A percentile compares a stretch with the other conserved stretches of the same genome.
phyloP scores from a whole-genome alignment of 2,113 vertebrate genomes.

The Stigmatopora nigra region DNA sequence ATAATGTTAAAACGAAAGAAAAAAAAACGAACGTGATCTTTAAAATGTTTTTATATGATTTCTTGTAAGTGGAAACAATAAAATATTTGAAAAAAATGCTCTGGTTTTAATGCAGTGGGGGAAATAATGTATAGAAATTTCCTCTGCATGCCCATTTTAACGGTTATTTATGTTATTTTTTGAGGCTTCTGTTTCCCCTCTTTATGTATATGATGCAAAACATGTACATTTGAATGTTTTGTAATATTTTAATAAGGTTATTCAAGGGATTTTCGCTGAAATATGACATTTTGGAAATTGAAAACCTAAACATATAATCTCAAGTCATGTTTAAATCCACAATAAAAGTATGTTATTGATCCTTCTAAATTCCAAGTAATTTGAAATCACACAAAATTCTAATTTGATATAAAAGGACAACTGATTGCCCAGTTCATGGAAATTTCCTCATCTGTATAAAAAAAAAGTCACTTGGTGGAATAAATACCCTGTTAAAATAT shows the following conservation, averaged over 20 bases:
- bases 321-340: not conserved
- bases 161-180: not conserved
- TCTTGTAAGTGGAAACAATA: conserved; percentile 77
- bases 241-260: conserved; percentile 34
- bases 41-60: conserved; percentile 73
- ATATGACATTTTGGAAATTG: conserved; percentile 5
- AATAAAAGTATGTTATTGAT: conserved; percentile 22
- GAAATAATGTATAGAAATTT: not conserved
- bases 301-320: conserved; percentile 9
- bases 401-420: not conserved
- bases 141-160: not conserved
- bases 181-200: not conserved
- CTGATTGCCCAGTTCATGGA: conserved; percentile 16
- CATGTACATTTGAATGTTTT: conserved; percentile 26
- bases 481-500: conserved; percentile 25
- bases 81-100: conserved; percentile 48
- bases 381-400: conserved; percentile 29
- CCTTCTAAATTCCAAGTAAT: conserved; percentile 34
- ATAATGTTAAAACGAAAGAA: conserved; percentile 58
- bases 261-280: conserved; percentile 22
- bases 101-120: conserved; percentile 1
- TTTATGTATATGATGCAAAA: not conserved
- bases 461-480: conserved; percentile 41
- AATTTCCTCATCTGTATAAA: conserved; percentile 60
- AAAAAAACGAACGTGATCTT: conserved; percentile 43